Base-by-base conservation (phyloP, 2,888 invertebrate species). In the Sinopyrophorus schimmeli region DNA sequence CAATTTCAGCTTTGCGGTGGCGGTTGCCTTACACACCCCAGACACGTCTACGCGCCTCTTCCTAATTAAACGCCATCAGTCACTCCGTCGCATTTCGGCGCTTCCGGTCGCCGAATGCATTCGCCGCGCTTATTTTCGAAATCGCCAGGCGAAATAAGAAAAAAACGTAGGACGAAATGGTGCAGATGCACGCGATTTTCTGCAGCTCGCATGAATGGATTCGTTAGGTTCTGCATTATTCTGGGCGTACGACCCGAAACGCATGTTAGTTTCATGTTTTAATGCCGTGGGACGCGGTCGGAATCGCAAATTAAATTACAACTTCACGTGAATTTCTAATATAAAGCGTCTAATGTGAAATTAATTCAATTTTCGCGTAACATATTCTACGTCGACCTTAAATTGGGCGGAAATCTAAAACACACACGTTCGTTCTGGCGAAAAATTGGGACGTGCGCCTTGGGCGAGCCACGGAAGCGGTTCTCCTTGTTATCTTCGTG, bases 191-290 rank as follows among this genome's bases (percentile, higher is more conserved):
- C 31, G 26, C 17, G n/a, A n/a, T n/a, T 26, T 46, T 46, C 38
- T 48, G 6, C 11, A 31, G 5, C 16, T 48, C n/a, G 42, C 48
- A 48, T 31, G 48, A 42, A 48, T 42, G 37, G 35, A 48, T 42
- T 38, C 48, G 42, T 48, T 48, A 48, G 40, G 30, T 16, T 9
- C 21, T 23, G 20, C 42, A 42, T 48, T 42, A 48, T 42, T 48
- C 28, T 28, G 23, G 31, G 15, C 48, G 35, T 18, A 14, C 26
- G 35, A 15, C 27, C 21, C 20, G 18, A 41, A 18, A 34, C 40
- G 11, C 24, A 30, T 48, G 37, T 38, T 37, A 38, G 38, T 38
- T 34, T 31, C 31, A 39, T 38, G 38, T 46, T 38, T 39, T 31
- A 35, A 26, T 27, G 35, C 20, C n/a, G 6, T n/a, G n/a, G n/a